These are phyloP conservation scores for Anguilla rostrata DNA, from an alignment of 2,113 vertebrate genomes.

Conservation along the genomic window DNA sequence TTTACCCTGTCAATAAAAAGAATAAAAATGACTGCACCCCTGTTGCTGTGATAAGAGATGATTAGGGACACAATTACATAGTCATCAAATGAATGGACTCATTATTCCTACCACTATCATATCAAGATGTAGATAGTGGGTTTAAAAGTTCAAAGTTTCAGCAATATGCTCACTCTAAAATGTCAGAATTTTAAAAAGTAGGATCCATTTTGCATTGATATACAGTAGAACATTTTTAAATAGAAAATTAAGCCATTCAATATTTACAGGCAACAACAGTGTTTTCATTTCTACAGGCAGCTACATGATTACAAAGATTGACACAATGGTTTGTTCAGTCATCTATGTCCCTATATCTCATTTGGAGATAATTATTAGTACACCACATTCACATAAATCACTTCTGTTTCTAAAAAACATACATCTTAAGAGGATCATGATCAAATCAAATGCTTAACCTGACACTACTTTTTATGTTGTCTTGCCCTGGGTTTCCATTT, in stretches of 20 bases:
- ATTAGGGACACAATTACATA: neutral
- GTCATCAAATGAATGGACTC: neutral
- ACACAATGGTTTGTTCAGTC: no score
- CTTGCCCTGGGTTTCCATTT: no score
- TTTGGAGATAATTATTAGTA: no score
- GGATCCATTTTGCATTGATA: no score
- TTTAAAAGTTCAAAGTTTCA: neutral
- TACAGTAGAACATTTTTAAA: neutral
- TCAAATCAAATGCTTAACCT: no score
- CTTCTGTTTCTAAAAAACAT: no score
- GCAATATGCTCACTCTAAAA: neutral
- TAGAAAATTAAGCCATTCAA: neutral
- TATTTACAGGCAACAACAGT: constrained; percentile 48
- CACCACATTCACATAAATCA: no score
- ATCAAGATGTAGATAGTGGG: neutral
- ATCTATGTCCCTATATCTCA: no score
- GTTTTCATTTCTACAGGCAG: constrained; percentile 59
- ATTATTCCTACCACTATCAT: neutral
- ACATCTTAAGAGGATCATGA: no score
- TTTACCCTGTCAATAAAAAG: neutral
- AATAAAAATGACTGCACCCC: neutral
- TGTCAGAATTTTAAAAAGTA: neutral
- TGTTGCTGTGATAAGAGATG: neutral
- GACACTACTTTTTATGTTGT: no score
- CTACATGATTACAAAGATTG: no score